phyloP scores from a whole-genome alignment of 2,797 vertebrate species.

The Prunella strophiata region DNA sequence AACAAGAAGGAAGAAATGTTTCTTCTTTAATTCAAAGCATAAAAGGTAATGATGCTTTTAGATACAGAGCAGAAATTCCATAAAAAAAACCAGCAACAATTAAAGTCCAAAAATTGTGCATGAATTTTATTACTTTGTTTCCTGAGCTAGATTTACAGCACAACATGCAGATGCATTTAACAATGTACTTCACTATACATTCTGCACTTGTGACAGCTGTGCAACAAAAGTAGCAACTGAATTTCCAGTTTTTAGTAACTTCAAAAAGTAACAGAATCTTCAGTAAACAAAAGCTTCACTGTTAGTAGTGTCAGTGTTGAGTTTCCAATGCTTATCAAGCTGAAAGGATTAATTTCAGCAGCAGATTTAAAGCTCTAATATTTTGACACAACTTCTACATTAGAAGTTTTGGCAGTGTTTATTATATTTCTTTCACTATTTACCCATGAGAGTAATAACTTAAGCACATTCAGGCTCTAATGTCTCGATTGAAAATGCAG shows the following conservation, averaged over 20 bases:
- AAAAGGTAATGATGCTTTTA: neutral
- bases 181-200: conserved; percentile 69
- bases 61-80: neutral
- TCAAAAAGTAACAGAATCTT: neutral
- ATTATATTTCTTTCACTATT: neutral
- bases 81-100: neutral
- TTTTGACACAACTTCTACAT: neutral
- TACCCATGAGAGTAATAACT: neutral
- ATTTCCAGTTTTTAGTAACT: conserved; percentile 6
- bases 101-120: conserved; percentile 25
- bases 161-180: conserved; percentile 64
- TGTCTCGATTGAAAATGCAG: neutral
- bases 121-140: conserved; percentile 64
- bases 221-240: conserved; percentile 55
- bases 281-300: neutral
- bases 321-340: neutral
- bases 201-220: conserved; percentile 47
- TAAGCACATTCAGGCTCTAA: neutral
- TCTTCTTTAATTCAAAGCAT: neutral
- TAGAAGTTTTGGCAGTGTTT: neutral
- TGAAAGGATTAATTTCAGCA: conserved; percentile 6
- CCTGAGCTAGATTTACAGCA: conserved; percentile 52
- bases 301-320: neutral
- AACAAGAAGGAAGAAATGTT: neutral
- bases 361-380: neutral